These are phyloP conservation scores for Tanypteryx hageni DNA, from an alignment of 2,888 invertebrate species.

Conservation along the genomic window DNA sequence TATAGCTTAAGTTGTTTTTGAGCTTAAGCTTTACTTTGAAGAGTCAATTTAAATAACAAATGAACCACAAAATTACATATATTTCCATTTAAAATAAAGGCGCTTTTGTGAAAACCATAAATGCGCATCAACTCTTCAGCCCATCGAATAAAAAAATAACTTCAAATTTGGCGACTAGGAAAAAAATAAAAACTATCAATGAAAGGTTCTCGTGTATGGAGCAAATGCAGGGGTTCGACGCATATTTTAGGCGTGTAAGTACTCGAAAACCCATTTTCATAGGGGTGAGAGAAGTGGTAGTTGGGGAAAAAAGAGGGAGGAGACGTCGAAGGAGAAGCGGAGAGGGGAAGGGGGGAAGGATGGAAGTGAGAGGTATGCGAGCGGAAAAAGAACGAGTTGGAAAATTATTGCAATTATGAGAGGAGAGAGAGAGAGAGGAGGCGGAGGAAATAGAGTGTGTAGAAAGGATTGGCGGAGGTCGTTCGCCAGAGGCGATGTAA, in stretches of 20 bases:
- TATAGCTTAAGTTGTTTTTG: too few species aligned
- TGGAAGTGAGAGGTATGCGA: not conserved
- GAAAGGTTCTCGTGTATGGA: not conserved
- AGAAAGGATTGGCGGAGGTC: not conserved
- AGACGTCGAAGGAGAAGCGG: not conserved
- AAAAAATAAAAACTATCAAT: not conserved
- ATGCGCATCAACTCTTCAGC: not conserved
- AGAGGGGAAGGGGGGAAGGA: not conserved
- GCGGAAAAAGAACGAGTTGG: not conserved
- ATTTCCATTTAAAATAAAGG: not conserved
- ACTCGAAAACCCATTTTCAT: conserved; percentile 25
- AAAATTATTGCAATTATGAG: conserved; percentile 27
- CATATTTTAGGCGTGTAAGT: conserved; percentile 38
- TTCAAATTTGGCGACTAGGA: not conserved
- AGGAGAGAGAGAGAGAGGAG: not conserved
- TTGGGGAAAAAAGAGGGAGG: not conserved
- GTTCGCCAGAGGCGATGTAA: not conserved
- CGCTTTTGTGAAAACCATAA: not conserved
- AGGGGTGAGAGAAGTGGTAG: not conserved
- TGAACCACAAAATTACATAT: not conserved
- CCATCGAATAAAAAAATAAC: not conserved
- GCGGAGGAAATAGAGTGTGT: not conserved
- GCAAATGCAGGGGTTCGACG: conserved; percentile 3
- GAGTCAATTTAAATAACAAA: too few species aligned
- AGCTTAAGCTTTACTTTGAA: too few species aligned